Evolutionary conservation across 2,113 vertebrate species (phyloP).

Genomic region (Lophius piscatorius): DNA sequence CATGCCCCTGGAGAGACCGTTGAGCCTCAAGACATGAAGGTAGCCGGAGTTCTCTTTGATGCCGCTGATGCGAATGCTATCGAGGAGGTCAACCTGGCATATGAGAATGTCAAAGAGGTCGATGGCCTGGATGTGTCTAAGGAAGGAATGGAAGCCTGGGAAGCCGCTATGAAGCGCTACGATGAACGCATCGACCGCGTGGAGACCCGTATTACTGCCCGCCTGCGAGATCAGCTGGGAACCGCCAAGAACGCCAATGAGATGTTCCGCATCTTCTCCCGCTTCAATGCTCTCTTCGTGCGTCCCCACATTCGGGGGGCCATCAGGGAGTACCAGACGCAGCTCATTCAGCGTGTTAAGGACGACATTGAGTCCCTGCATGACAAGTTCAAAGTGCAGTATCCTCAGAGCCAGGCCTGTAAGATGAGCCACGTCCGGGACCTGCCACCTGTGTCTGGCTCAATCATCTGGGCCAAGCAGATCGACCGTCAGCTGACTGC

Average conservation of each 20-base stretch:
- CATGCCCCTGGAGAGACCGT: constrained; percentile 92
- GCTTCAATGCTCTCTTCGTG: constrained; percentile 98
- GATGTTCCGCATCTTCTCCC: constrained; percentile 98
- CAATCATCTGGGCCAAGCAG: constrained; percentile 99
- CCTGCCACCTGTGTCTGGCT: constrained; percentile 94
- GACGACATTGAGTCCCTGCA: constrained; percentile 98
- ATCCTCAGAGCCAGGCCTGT: constrained; percentile 97
- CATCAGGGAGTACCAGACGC: constrained; percentile 97
- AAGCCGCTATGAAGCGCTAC: constrained; percentile 96
- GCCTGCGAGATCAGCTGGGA: constrained; percentile 94
- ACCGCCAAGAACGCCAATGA: constrained; percentile 99
- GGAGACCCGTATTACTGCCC: constrained; percentile 97
- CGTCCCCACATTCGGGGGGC: constrained; percentile 96
- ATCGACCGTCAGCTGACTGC: constrained; percentile 97
- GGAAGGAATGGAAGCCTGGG: constrained; percentile 98
- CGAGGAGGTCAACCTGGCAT: constrained; percentile 97
- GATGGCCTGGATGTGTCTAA: constrained; percentile 98
- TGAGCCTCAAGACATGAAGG: constrained; percentile 96
- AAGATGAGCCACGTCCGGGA: constrained; percentile 99
- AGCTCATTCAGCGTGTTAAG: constrained; percentile 96
- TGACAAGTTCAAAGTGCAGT: constrained; percentile 99
- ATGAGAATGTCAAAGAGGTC: constrained; percentile 98
- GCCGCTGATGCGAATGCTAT: constrained; percentile 97
- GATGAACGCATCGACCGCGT: constrained; percentile 97
- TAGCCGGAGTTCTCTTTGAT: constrained; percentile 95